Conservation (phyloP, 2,888 invertebrate species). For the Drosophila formosana region DNA sequence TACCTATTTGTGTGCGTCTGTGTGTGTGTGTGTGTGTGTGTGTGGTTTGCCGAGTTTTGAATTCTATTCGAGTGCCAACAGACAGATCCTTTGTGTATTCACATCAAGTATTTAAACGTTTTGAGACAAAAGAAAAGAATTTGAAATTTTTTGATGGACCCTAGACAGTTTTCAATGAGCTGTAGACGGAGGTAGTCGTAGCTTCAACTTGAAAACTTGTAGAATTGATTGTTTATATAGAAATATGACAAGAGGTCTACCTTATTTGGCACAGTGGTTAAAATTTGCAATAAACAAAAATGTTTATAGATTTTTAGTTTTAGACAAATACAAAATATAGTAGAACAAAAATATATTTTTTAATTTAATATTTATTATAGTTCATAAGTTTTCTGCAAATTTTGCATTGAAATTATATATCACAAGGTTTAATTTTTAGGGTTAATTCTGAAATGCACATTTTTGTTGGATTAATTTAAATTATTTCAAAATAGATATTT, state of each 20-base stretch:
- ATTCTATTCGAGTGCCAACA: slow-evolving; percentile 41
- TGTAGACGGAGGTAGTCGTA: slow-evolving; percentile 1
- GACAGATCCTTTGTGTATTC: slow-evolving; percentile 52
- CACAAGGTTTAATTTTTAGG: too few relatives aligned
- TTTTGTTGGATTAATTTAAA: too few relatives aligned
- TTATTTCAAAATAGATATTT: too few relatives aligned
- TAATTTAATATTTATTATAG: background rate
- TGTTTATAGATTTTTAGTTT: too few relatives aligned
- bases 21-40: slow-evolving; percentile 11
- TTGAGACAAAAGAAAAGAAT: slow-evolving; percentile 35
- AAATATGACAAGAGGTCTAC: slow-evolving; percentile 15
- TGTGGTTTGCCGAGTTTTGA: slow-evolving; percentile 38
- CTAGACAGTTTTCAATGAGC: slow-evolving; percentile 33
- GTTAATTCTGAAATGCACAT: too few relatives aligned
- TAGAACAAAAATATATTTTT: background rate
- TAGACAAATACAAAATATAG: too few relatives aligned
- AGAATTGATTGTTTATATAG: slow-evolving; percentile 6
- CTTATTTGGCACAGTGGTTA: slow-evolving; percentile 4
- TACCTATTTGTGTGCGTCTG: background rate
- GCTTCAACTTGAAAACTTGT: slow-evolving; percentile 6
- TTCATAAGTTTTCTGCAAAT: too few relatives aligned
- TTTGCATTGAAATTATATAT: too few relatives aligned
- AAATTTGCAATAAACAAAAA: background rate
- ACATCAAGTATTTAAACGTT: slow-evolving; percentile 21
- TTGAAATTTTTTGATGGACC: slow-evolving; percentile 22